Base-by-base conservation (phyloP, 2,888 invertebrate genomes). In the Sphaerophoria rueppellii region DNA sequence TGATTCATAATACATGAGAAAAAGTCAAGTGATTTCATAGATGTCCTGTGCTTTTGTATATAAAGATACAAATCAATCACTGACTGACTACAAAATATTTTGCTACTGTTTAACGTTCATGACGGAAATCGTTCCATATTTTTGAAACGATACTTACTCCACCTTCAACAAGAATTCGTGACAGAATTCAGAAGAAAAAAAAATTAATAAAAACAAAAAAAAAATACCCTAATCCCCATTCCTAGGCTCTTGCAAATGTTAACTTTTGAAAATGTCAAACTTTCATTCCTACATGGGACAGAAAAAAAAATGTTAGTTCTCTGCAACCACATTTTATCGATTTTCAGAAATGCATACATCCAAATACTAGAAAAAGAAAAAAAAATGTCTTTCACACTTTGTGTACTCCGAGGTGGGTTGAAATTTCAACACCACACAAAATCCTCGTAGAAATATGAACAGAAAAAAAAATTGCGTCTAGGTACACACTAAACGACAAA, bases 311-410 rank as follows among this genome's bases (percentile, higher is more conserved):
- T 46, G 40, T 65, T 63, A 71, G 48, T 63, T 72, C 81, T 63
- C 81, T 73, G 70, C 85, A 85, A 85, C 81, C 85, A 76, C 85
- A 85, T 85, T 85, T 85, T 85, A 85, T 85, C 73, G 85, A 85
- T 85, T 85, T 85, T 85, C 81, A 81, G 81, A 85, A 85, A 73
- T 85, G 85, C 85, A 85, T 85, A 85, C 80, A 79, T 74, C 80
- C 83, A 85, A 69, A 75, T 69, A 80, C 75, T 75, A 63, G 34
- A 67, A 57, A 63, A 50, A 70, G 54, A 63, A 52, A 58, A 70
- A 57, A 70, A 58, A 69, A 52, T n/a, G 58, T 54, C 80, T 73
- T 71, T 73, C 69, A 76, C 72, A 54, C 76, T 5, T 32, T 76
- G 65, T 80, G 75, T 75, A 83, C 75, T 70, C 71, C n/a, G 67